Evolutionary conservation across 2,113 vertebrate genomes (phyloP).

Genomic region (Takifugu flavidus): DNA sequence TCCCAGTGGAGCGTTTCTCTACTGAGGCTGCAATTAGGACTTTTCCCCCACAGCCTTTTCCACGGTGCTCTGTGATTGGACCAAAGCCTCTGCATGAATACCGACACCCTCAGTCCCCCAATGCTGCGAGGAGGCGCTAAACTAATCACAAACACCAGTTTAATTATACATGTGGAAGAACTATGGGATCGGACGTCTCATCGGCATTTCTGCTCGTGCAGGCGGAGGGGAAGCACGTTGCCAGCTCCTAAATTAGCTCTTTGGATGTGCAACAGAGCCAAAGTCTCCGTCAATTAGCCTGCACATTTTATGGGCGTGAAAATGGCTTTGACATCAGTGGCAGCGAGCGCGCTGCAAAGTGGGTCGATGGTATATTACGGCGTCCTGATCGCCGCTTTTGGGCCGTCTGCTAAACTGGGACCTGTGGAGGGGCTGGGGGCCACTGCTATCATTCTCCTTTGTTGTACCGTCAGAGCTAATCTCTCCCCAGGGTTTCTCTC

Average conservation of each 20-base stretch:
- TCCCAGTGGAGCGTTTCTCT: conserved; percentile 44
- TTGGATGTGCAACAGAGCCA: conserved; percentile 66
- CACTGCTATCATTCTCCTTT: conserved; percentile 64
- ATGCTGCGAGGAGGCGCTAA: conserved; percentile 10
- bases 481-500: conserved; percentile 63
- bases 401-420: conserved; percentile 70
- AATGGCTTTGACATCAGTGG: conserved; percentile 68
- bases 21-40: conserved; percentile 62
- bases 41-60: conserved; percentile 45
- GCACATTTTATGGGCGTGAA: conserved; percentile 67
- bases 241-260: conserved; percentile 64
- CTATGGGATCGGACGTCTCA: not conserved
- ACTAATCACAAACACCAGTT: conserved; percentile 56
- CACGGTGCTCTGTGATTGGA: conserved; percentile 49
- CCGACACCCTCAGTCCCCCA: conserved; percentile 24
- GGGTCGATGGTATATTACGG: conserved; percentile 72
- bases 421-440: conserved; percentile 60
- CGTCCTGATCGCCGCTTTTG: conserved; percentile 64
- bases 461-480: conserved; percentile 73
- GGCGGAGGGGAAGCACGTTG: conserved; percentile 31
- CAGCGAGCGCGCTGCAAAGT: conserved; percentile 64
- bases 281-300: conserved; percentile 71
- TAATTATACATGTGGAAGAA: conserved; percentile 42
- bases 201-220: conserved; percentile 16
- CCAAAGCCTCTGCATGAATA: conserved; percentile 45